Percentiles rank a stretch among this genome's conserved stretches.
phyloP scores from a whole-genome alignment of 2,888 invertebrate genomes.

The Micoletzkya japonica region DNA sequence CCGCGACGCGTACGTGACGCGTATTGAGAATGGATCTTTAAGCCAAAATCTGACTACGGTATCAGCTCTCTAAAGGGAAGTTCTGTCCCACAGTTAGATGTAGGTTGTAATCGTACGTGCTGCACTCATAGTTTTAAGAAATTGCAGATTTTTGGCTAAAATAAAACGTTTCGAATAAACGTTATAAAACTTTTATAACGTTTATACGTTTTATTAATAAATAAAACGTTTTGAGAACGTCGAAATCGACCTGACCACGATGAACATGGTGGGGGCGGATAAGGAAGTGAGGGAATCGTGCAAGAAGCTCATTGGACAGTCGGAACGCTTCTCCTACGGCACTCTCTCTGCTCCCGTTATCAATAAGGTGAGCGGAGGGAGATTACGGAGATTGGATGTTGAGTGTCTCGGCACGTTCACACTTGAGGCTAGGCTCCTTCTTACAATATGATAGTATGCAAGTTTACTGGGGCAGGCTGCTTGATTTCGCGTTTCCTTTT shows the following conservation, averaged over 20 bases:
- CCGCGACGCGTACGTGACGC: no score
- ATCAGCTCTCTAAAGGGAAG: no score
- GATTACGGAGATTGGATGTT: no score
- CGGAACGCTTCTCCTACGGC: slow-evolving; percentile 7
- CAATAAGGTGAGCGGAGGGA: background rate
- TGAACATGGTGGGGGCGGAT: slow-evolving; percentile 7
- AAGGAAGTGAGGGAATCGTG: background rate
- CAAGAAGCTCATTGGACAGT: slow-evolving; percentile 9
- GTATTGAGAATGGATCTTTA: no score
- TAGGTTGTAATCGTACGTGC: no score
- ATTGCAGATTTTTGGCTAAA: background rate
- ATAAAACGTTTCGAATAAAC: background rate
- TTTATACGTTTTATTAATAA: background rate
- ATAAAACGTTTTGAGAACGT: slow-evolving; percentile 4
- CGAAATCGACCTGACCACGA: slow-evolving; percentile 7
- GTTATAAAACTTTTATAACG: background rate
- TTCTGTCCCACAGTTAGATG: no score
- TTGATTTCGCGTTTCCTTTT: no score
- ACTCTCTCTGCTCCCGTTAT: slow-evolving; percentile 8
- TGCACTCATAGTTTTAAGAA: background rate
- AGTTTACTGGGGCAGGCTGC: no score
- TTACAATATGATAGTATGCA: no score
- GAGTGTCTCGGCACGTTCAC: no score
- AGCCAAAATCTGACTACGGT: no score
- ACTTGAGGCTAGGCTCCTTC: no score